Base-by-base conservation (phyloP, 1,140 invertebrate species). In the Hydropsyche tenuis region DNA sequence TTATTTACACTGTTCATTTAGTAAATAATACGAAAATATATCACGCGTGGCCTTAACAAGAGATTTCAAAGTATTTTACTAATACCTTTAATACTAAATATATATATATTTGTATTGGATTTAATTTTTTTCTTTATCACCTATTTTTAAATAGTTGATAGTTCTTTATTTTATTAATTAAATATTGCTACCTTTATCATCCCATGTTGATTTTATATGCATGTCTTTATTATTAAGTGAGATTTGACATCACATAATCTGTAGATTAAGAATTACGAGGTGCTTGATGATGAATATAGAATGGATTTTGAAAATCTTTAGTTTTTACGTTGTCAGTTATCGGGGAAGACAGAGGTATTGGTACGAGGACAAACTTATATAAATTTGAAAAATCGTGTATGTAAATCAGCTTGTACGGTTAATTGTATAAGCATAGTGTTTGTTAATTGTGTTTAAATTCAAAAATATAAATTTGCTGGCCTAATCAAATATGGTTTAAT, bases 31-130 rank as follows among this genome's bases (percentile, higher is more conserved):
- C 14, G 23, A 30, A 73, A 73, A 73, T 60, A 27, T 56, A 68
- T 73, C 72, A 73, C 72, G 64, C 69, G 72, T 73, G 72, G 72
- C 72, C 72, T 73, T 73, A 73, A 53, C 46, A 48, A 37, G 65
- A 73, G 37, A 73, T 66, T 68, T 60, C 2, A 25, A 73, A 42
- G 20, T 66, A 56, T 68, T 60, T 68, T 60, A 70, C 68, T 70
- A 60, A 60, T 60, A 60, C 9, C 25, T 53, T 30, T 70, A 53
- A 6, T 27, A 56, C 23, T 46, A 70, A 12, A 65, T 48, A 51
- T 73, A n/a, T 68, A 66, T 42, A 60, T 25, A 16, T 42, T 46
- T 23, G 20, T 56, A 60, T 43, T 68, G 27, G 22, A 20, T 62
- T 56, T n/a, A 25, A 4, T 72, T 56, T 63, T 63, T 63, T 72